phyloP scores from a whole-genome alignment of 1,140 invertebrate genomes.

The Brachionus rubens region DNA sequence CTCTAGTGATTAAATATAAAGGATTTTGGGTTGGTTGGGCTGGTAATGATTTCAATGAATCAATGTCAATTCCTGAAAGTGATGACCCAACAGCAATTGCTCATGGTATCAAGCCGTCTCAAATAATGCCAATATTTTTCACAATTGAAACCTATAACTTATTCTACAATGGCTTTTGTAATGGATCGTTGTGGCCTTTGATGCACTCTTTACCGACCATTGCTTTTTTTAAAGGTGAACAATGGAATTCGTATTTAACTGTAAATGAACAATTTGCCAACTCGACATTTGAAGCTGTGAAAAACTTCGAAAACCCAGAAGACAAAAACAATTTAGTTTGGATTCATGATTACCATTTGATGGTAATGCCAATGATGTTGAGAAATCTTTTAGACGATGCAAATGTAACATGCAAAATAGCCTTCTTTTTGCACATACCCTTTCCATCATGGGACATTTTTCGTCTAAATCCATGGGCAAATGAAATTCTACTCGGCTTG shows the following conservation, averaged over 20 bases:
- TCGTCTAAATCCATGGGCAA: constrained; percentile 80
- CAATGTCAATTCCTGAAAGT: constrained; percentile 74
- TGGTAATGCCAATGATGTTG: constrained; percentile 82
- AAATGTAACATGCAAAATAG: constrained; percentile 72
- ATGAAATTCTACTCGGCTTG: constrained; percentile 79
- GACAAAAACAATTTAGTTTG: constrained; percentile 73
- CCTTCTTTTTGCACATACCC: constrained; percentile 86
- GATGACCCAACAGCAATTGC: constrained; percentile 79
- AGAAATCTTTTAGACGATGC: constrained; percentile 76
- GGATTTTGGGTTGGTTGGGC: constrained; percentile 87
- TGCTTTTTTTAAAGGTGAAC: constrained; percentile 72
- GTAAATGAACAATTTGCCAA: constrained; percentile 78
- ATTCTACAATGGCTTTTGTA: constrained; percentile 87
- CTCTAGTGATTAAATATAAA: constrained; percentile 76
- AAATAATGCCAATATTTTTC: constrained; percentile 76
- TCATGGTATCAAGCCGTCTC: constrained; percentile 68
- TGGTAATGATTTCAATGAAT: constrained; percentile 67
- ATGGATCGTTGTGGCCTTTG: constrained; percentile 83
- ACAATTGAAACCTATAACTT: constrained; percentile 72
- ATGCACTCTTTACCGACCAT: constrained; percentile 84
- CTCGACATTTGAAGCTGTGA: constrained; percentile 66
- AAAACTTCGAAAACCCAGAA: constrained; percentile 59
- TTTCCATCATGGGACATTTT: constrained; percentile 89
- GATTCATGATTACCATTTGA: constrained; percentile 87
- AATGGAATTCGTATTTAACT: constrained; percentile 73